Evolutionary conservation across 2,888 invertebrate species (phyloP).

Genomic region (Pyrrhia umbra): DNA sequence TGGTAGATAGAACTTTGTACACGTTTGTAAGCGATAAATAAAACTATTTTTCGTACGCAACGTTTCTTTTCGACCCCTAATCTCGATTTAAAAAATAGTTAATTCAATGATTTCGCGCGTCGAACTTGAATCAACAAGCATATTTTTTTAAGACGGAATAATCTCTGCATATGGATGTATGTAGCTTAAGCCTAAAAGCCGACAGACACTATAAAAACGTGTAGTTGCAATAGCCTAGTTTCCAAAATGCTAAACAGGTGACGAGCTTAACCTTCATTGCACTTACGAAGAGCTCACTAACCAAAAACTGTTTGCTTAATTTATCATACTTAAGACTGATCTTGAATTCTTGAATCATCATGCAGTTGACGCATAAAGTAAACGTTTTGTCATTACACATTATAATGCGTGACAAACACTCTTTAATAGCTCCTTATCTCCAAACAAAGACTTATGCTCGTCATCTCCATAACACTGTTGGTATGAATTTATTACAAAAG

Average conservation of each 20-base stretch:
- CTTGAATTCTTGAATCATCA: slow-evolving; percentile 7
- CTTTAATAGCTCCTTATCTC: slow-evolving; percentile 31
- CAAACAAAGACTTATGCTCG: not conserved
- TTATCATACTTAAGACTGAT: slow-evolving; percentile 12
- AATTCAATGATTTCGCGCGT: no score
- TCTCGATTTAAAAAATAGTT: no score
- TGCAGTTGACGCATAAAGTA: slow-evolving; percentile 22
- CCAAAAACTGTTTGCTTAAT: slow-evolving; percentile 1
- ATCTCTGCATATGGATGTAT: no score
- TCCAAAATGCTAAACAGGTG: slow-evolving; percentile 8
- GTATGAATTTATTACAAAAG: not conserved
- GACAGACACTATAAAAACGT: no score
- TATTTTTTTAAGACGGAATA: no score
- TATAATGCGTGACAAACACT: not conserved
- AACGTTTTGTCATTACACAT: not conserved
- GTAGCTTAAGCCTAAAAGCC: no score
- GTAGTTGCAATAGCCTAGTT: no score
- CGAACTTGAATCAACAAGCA: no score
- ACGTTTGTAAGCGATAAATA: no score
- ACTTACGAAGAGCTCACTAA: not conserved
- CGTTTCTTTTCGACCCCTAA: no score
- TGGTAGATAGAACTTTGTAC: no score
- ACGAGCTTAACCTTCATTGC: not conserved
- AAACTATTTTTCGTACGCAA: no score
- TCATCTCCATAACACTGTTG: not conserved